Base-by-base conservation (phyloP, 2,888 invertebrate genomes). In the Drosophila paramelanica region DNA sequence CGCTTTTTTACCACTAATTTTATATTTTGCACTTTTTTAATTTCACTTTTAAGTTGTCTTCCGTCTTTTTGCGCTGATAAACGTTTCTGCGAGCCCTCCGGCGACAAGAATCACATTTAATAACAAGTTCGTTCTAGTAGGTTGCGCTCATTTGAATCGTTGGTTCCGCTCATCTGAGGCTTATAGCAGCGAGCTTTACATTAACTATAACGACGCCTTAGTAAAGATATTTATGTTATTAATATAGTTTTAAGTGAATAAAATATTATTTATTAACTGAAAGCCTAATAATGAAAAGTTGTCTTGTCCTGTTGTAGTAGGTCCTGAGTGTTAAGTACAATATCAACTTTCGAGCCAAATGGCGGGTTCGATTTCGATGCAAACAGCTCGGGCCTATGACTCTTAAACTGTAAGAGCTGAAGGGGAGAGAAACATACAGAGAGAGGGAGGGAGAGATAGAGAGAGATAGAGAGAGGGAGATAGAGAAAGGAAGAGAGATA, bases 71-170 rank as follows among this genome's bases (percentile, higher is more conserved):
- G 52, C 38, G 55, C 36, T 45, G 14, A 14, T 55, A 47, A 13
- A 13, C 41, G 38, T 43, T 14, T n/a, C 41, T 53, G 5, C 42
- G n/a, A 50, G 14, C 39, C 45, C 42, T 46, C 27, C 53, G 25
- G 50, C 39, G 6, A 43, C 39, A 57, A 47, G 50, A 67, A 58
- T 49, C 17, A 50, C 65, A 52, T 23, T 53, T 60, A 64, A 76
- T 60, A 70, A 75, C 76, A 73, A 53, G 66, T 72, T 68, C 60
- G 70, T 17, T 68, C 43, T 6, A 5, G 14, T 7, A 10, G 20
- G 13, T 14, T 27, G 39, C 10, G 47, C 53, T 70, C 65, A 45
- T 50, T 31, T 55, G 43, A 55, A 20, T 39, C 13, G 20, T 11
- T 50, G 10, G 36, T 10, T 64, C 20, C n/a, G 5, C 10, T 64